Percentiles rank a stretch among this genome's conserved stretches.
Evolutionary conservation across 2,797 vertebrate genomes (phyloP).

Genomic region (Triplophysa yarkandensis): DNA sequence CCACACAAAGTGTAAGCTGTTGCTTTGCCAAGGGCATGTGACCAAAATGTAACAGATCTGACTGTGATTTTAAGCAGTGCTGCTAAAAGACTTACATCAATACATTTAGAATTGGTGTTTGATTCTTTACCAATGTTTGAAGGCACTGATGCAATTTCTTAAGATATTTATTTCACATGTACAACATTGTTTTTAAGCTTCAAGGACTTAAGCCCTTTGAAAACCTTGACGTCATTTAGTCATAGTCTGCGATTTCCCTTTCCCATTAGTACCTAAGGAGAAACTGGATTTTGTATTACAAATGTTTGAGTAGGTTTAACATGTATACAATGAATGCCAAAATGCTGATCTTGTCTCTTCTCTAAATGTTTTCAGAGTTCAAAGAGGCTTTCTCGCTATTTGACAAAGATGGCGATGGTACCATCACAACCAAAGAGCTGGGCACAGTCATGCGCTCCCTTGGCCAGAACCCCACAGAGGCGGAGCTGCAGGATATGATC

Average conservation of each 20-base stretch:
- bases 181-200: too few species aligned
- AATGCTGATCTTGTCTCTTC: neutral
- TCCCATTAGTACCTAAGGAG: neutral
- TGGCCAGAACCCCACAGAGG: conserved; percentile 88
- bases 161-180: too few species aligned
- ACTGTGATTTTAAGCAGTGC: neutral
- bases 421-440: conserved; percentile 83
- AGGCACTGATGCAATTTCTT: too few species aligned
- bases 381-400: conserved; percentile 89
- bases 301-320: neutral
- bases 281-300: too few species aligned
- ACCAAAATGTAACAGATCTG: conserved; percentile 18
- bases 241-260: neutral
- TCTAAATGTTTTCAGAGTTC: conserved; percentile 69
- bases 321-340: neutral
- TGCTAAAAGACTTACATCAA: conserved; percentile 14
- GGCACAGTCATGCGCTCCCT: conserved; percentile 88
- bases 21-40: conserved; percentile 3
- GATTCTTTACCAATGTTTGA: conserved; percentile 33
- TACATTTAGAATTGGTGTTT: conserved; percentile 28
- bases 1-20: neutral
- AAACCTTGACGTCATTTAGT: neutral
- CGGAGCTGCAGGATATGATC: conserved; percentile 85
- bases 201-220: neutral
- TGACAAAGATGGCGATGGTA: conserved; percentile 85